Percentiles rank a stretch among this genome's conserved stretches.
phyloP scores from a whole-genome alignment of 2,888 invertebrate species.

The Caenorhabditis drosophilae region DNA sequence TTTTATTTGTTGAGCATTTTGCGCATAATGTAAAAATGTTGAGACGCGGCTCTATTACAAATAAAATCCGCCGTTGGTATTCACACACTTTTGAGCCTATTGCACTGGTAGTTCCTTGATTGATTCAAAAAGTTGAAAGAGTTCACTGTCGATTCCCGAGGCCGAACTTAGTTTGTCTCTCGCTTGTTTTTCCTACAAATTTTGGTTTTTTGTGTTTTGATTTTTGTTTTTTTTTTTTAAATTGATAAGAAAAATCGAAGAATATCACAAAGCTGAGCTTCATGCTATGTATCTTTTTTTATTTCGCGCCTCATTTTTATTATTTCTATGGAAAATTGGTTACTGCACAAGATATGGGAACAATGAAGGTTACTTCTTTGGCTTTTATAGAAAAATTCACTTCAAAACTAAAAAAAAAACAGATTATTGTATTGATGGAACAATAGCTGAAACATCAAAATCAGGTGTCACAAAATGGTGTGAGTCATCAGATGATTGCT shows the following conservation, averaged over 20 bases:
- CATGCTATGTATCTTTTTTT: background rate
- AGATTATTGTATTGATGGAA: constrained; percentile 37
- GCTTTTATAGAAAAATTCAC: background rate
- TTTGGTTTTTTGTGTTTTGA: too few relatives aligned
- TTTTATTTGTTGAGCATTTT: constrained; percentile 39
- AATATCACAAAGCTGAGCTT: too few relatives aligned
- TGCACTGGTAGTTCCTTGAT: too few relatives aligned
- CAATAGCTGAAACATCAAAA: constrained; percentile 29
- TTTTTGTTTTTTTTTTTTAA: too few relatives aligned
- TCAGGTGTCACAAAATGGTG: constrained; percentile 23
- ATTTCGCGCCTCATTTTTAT: background rate
- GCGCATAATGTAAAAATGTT: constrained; percentile 36
- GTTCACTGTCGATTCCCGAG: too few relatives aligned
- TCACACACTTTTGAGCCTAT: constrained; percentile 26
- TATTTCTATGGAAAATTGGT: background rate
- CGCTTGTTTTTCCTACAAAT: constrained; percentile 21
- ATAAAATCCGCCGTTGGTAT: constrained; percentile 19
- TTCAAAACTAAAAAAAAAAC: too few relatives aligned
- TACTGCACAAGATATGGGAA: constrained; percentile 15
- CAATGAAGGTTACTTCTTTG: constrained; percentile 13
- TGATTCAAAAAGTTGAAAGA: too few relatives aligned
- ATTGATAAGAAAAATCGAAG: too few relatives aligned
- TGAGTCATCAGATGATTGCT: constrained; percentile 23
- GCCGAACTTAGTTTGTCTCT: too few relatives aligned
- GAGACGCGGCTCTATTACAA: constrained; percentile 24